Base-by-base conservation (phyloP, 2,797 vertebrate species). In the Oryzias dopingdopingensis region DNA sequence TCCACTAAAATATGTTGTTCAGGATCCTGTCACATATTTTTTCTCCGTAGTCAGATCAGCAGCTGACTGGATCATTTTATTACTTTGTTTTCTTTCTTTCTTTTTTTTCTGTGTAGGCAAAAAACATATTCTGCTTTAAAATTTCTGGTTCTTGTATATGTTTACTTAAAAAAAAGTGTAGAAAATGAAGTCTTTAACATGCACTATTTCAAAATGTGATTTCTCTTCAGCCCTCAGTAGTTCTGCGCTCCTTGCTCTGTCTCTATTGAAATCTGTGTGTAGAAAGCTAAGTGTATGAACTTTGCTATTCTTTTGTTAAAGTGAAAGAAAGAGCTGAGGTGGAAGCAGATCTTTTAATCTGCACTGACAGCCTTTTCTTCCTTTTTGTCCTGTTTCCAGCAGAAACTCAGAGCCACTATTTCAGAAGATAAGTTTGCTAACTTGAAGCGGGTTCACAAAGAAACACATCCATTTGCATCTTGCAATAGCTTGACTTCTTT, bases 401-500 rank as follows among this genome's bases (percentile, higher is more conserved):
- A 51, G 37, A 20, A 56, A 43, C 5, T 46, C 50, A 45, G 5
- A 15, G 43, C 23, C 23, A 65, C 48, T 26, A 61, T 42, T 42
- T 63, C 56, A 52, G 44, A 17, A 32, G n/a, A 16, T 50, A 43
- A 45, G n/a, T 5, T 37, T 37, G 12, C 32, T 45, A 42, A 43
- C 24, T 49, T 60, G 12, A 54, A 16, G 57, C 14, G 24, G n/a
- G 15, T 26, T 55, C 13, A 47, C 6, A 62, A 22, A 45, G 52
- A 73, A 56, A 55, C 12, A 59, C 29, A 57, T 4, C 13, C 44
- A 56, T 59, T 60, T 52, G 10, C 42, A 53, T 72, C 70, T 56
- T 56, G 40, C 17, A 56, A 57, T 43, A 59, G 22, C 23, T 55
- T 74, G 53, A 66, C 59, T 65, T 55, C 20, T 16, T 62, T 67